phyloP scores from a whole-genome alignment of 2,888 invertebrate species.

The Perizoma flavofasciatum region DNA sequence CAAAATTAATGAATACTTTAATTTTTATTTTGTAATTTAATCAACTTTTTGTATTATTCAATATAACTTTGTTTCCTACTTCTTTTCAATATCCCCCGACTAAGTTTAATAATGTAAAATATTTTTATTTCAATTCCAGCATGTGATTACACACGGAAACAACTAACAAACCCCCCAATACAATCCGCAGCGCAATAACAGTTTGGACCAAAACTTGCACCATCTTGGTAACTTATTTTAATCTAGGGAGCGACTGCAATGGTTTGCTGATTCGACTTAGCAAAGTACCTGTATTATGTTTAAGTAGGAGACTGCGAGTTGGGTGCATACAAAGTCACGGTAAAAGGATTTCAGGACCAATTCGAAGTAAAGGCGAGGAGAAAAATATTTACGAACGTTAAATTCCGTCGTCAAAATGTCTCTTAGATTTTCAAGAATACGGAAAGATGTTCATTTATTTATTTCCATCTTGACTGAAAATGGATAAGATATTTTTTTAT shows the following conservation, averaged over 20 bases:
- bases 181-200: slow-evolving; percentile 25
- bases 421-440: no score
- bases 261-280: slow-evolving; percentile 17
- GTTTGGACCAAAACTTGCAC: slow-evolving; percentile 20
- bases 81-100: not conserved
- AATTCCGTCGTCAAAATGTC: no score
- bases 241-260: slow-evolving; percentile 7
- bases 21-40: no score
- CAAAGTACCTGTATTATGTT: slow-evolving; percentile 10
- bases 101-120: slow-evolving; percentile 4
- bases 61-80: not conserved
- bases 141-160: slow-evolving; percentile 17
- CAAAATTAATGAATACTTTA: no score
- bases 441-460: no score
- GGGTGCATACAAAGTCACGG: not conserved
- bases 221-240: slow-evolving; percentile 21
- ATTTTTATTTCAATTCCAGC: slow-evolving; percentile 19
- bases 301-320: slow-evolving; percentile 6
- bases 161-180: slow-evolving; percentile 18
- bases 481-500: no score
- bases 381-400: no score
- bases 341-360: slow-evolving; percentile 2
- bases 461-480: no score
- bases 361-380: not conserved
- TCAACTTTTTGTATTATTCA: not conserved